Evolutionary conservation across 2,797 vertebrate species (phyloP), one percentile per base, ranked within the genome.

Genomic region (Acomys russatus): DNA sequence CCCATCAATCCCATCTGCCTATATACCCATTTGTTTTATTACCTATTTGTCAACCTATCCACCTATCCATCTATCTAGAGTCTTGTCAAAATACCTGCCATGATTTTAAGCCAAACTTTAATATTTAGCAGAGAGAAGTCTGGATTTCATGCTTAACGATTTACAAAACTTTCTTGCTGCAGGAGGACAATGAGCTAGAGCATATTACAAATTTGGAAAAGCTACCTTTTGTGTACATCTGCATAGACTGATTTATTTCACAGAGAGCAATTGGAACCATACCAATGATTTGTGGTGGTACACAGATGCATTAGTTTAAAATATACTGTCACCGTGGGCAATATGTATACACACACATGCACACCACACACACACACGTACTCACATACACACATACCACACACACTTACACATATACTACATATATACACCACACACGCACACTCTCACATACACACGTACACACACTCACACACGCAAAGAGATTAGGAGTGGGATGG

Each of bases 231-330:
- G 14, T 22, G 4, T 12, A 0, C 64, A 22, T 94, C 74, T 96
- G n/a, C 86, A 17, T 10, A 44, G 70, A 73, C 70, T 51, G 84
- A 83, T 18, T 79, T 30, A 9, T 63, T 88, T 86, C 63, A 73
- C 20, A 51, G 86, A 92, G 23, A 92, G 23, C 83, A 79, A 59
- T 9, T 33, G 64, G 64, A 68, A 79, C 89, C 59, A 80, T 0
- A 33, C 90, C 74, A 95, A 93, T 49, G 15, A 56, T 38, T 3
- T 77, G 73, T 88, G 77, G 59, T 83, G 80, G 93, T 96, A 94
- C 63, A 93, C 85, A 88, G 71, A 93, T 85, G 64, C 28, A 17
- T n/a, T 20, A 33, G 4, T 86, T 54, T 54, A 15, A 23, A 23
- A 56, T 73, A 56, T n/a, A 70, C 66, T 71, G 15, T 14, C 66